These are phyloP conservation scores for Drosophila diplacantha DNA, from an alignment of 2,888 invertebrate species.

Conservation along the genomic window DNA sequence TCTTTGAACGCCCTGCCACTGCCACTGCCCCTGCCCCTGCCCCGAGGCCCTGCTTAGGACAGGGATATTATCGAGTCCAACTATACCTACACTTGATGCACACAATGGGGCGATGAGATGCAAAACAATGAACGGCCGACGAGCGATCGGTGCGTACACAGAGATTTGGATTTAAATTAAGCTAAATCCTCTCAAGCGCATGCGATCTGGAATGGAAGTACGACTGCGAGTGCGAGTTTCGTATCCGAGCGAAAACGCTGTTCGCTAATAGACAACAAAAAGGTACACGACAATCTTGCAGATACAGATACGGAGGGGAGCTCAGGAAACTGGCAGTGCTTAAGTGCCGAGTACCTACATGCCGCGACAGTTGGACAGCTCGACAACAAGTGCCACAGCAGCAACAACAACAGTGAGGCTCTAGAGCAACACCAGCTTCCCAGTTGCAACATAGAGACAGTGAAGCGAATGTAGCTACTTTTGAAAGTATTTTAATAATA, in stretches of 20 bases:
- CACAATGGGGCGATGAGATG: slow-evolving; percentile 30
- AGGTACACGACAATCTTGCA: slow-evolving; percentile 55
- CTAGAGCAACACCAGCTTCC: slow-evolving; percentile 10
- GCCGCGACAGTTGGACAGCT: slow-evolving; percentile 59
- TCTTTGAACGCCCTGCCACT: slow-evolving; percentile 21
- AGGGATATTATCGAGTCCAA: slow-evolving; percentile 18
- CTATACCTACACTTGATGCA: slow-evolving; percentile 26
- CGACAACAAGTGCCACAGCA: slow-evolving; percentile 61
- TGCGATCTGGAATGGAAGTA: slow-evolving; percentile 15
- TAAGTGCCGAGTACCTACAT: slow-evolving; percentile 65
- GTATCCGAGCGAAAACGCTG: slow-evolving; percentile 30
- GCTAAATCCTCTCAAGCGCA: slow-evolving; percentile 68
- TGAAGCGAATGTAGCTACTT: slow-evolving; percentile 8
- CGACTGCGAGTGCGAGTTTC: slow-evolving; percentile 16
- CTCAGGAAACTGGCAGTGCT: slow-evolving; percentile 55
- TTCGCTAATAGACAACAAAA: slow-evolving; percentile 67
- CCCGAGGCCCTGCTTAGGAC: slow-evolving; percentile 31
- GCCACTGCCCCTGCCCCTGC: slow-evolving; percentile 5
- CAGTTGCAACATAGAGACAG: slow-evolving; percentile 12
- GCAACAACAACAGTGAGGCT: slow-evolving; percentile 3
- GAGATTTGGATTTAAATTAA: slow-evolving; percentile 70
- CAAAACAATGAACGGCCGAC: slow-evolving; percentile 38
- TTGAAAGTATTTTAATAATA: not conserved
- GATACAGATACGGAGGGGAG: slow-evolving; percentile 40
- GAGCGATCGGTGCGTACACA: slow-evolving; percentile 48